phyloP scores from a whole-genome alignment of 2,888 invertebrate species.

The Melanostoma mellinum region DNA sequence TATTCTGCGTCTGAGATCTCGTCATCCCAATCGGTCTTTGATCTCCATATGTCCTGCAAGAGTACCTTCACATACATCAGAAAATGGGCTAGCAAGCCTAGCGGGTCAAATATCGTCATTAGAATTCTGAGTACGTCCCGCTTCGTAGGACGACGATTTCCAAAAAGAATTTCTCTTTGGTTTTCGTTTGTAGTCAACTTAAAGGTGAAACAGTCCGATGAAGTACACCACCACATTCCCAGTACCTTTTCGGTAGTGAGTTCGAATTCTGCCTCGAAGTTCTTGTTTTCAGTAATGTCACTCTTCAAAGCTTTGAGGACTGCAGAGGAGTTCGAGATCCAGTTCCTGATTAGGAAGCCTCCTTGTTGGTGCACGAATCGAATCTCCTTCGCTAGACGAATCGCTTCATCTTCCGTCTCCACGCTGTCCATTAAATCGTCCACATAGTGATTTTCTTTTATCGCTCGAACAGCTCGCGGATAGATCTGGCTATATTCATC shows the following conservation, averaged over 20 bases:
- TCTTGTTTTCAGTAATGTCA: background rate
- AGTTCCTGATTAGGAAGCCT: constrained; percentile 6
- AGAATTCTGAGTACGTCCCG: too few relatives aligned
- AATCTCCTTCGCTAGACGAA: background rate
- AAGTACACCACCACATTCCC: constrained; percentile 11
- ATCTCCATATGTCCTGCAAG: constrained; percentile 1
- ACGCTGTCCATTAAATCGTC: constrained; percentile 3
- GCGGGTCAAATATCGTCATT: too few relatives aligned
- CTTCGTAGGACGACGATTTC: background rate
- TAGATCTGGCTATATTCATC: background rate
- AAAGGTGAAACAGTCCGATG: background rate
- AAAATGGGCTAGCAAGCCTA: background rate
- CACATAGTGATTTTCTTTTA: background rate
- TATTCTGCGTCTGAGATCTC: background rate
- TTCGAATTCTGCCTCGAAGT: background rate
- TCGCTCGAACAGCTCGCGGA: background rate
- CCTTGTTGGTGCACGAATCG: background rate
- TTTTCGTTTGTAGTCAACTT: background rate
- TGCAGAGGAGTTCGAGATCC: constrained; percentile 4
- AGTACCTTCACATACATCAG: constrained; percentile 1
- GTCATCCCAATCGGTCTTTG: constrained; percentile 1
- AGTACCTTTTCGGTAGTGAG: constrained; percentile 6
- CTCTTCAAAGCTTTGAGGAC: background rate
- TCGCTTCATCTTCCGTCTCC: background rate
- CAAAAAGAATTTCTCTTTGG: background rate